A percentile compares a stretch with the other conserved stretches of the same genome.
phyloP scores from a whole-genome alignment of 2,888 invertebrate species.

The Eremobia ochroleuca region DNA sequence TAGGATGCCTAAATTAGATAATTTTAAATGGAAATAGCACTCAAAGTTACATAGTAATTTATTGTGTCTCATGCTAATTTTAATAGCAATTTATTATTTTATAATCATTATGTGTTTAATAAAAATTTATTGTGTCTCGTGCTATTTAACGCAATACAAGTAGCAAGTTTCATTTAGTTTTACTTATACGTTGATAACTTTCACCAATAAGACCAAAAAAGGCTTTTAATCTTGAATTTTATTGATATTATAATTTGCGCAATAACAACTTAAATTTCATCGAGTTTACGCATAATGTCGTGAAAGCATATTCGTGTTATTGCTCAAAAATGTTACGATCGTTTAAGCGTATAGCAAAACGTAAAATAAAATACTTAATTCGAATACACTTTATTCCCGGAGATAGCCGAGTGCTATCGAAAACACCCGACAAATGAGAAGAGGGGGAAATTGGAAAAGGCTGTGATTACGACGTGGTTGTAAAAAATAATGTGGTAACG shows the following conservation, averaged over 20 bases:
- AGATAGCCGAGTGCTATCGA: constrained; percentile 41
- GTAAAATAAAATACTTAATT: constrained; percentile 36
- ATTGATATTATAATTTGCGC: constrained; percentile 21
- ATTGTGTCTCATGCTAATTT: too few species aligned
- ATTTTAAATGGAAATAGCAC: too few species aligned
- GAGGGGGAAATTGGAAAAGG: constrained; percentile 59
- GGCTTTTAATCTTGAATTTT: constrained; percentile 10
- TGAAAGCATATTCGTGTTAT: constrained; percentile 56
- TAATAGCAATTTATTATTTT: too few species aligned
- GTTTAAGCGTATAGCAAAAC: constrained; percentile 17
- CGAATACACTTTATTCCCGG: constrained; percentile 44
- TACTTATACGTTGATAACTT: not conserved
- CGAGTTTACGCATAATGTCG: constrained; percentile 19
- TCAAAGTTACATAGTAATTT: too few species aligned
- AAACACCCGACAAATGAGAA: constrained; percentile 33
- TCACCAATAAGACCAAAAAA: constrained; percentile 28
- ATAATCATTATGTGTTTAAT: too few species aligned
- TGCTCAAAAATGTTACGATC: constrained; percentile 33
- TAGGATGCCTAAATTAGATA: too few species aligned
- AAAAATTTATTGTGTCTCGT: not conserved
- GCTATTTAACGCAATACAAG: not conserved
- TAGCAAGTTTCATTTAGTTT: not conserved
- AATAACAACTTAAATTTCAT: constrained; percentile 12
- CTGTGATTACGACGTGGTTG: constrained; percentile 66
- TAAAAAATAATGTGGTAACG: constrained; percentile 71